Evolutionary conservation across 2,888 invertebrate genomes (phyloP).

Genomic region (Netelia fuscicornis): DNA sequence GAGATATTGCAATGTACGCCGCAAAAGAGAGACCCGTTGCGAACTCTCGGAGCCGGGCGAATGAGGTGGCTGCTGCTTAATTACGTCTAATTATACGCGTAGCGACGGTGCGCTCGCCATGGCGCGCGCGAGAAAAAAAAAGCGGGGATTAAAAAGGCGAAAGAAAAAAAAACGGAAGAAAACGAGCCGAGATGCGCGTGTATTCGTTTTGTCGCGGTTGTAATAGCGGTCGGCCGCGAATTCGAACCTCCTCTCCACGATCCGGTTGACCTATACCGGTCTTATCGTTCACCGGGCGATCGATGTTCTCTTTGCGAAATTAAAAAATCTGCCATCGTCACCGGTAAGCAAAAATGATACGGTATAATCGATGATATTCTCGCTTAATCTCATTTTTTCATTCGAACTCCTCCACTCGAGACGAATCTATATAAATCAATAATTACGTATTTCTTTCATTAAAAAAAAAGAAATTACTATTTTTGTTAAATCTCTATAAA

Average conservation of each 20-base stretch:
- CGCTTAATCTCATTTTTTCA: no score
- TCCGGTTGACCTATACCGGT: conserved; percentile 47
- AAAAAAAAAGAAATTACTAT: neutral
- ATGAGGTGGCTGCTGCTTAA: conserved; percentile 79
- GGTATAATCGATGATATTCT: no score
- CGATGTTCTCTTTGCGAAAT: conserved; percentile 13
- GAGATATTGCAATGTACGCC: conserved; percentile 60
- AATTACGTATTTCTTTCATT: no score
- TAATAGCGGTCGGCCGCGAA: conserved; percentile 44
- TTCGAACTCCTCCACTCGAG: no score
- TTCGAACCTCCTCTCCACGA: conserved; percentile 31
- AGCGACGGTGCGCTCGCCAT: conserved; percentile 66
- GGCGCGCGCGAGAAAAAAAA: conserved; percentile 54
- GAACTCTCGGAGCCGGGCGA: conserved; percentile 52
- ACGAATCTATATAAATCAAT: no score
- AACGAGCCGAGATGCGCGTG: conserved; percentile 37
- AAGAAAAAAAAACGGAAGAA: conserved; percentile 12
- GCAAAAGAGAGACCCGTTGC: conserved; percentile 46
- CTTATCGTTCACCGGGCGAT: conserved; percentile 18
- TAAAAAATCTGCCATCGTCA: neutral
- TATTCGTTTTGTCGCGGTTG: conserved; percentile 28
- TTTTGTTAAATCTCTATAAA: neutral
- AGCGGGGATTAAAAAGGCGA: conserved; percentile 38
- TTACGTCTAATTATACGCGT: conserved; percentile 82
- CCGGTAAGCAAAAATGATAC: neutral